A percentile compares a stretch with the other conserved stretches of the same genome.
phyloP scores from a whole-genome alignment of 2,888 invertebrate genomes.

The Anthoptus insignis region DNA sequence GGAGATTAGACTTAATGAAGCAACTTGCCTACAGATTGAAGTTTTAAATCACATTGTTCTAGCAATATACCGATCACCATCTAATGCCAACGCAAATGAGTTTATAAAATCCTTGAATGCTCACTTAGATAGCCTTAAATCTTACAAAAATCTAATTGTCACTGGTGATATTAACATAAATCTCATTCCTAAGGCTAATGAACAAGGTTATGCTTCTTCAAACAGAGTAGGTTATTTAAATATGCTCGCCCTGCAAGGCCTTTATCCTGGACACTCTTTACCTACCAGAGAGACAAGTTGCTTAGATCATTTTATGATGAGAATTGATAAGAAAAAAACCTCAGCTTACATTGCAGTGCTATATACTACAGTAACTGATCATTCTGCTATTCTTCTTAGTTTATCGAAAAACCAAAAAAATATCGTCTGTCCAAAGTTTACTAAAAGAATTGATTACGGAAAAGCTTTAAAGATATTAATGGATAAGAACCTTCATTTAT shows the following conservation, averaged over 20 bases:
- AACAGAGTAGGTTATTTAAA: conserved; percentile 17
- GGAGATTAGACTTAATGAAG: neutral
- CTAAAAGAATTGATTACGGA: neutral
- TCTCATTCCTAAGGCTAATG: conserved; percentile 27
- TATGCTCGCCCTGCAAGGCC: neutral
- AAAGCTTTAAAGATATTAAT: conserved; percentile 41
- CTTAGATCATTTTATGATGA: conserved; percentile 21
- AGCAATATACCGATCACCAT: conserved; percentile 49
- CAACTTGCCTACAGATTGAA: neutral
- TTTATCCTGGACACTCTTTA: conserved; percentile 12
- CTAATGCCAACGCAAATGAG: conserved; percentile 39
- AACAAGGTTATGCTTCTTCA: conserved; percentile 39
- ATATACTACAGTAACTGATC: conserved; percentile 22
- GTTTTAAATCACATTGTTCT: neutral
- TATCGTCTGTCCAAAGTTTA: neutral
- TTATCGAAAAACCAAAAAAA: neutral
- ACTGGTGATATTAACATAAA: conserved; percentile 52
- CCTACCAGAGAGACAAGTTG: conserved; percentile 22
- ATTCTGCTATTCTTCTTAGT: conserved; percentile 6
- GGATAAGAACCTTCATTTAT: conserved; percentile 11
- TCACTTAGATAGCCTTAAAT: conserved; percentile 39
- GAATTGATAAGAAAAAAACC: conserved; percentile 13
- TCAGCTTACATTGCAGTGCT: conserved; percentile 8
- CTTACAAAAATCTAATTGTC: conserved; percentile 43
- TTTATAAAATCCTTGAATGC: conserved; percentile 44